These are phyloP conservation scores for Lucilia sericata DNA, from an alignment of 1,140 invertebrate genomes.

Conservation along the genomic window DNA sequence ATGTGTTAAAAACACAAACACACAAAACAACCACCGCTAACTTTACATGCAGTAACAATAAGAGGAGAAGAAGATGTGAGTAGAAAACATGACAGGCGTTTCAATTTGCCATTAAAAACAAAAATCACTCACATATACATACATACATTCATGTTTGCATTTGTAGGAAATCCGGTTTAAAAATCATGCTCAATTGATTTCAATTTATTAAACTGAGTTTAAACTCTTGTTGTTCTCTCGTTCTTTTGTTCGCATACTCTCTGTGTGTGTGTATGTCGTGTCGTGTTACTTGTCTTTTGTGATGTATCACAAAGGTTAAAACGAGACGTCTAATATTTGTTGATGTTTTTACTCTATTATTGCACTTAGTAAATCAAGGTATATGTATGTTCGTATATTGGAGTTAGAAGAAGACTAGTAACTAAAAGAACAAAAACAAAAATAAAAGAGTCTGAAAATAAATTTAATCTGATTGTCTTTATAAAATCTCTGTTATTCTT, in stretches of 20 bases:
- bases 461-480: conserved; percentile 15
- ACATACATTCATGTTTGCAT: too few species aligned
- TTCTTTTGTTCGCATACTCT: not conserved
- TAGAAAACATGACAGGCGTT: conserved; percentile 15
- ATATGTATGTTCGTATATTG: too few species aligned
- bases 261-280: not conserved
- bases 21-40: not conserved
- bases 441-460: too few species aligned
- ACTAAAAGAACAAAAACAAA: not conserved
- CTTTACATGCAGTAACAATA: not conserved
- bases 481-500: conserved; percentile 30
- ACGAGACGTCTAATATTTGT: conserved; percentile 6
- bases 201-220: not conserved
- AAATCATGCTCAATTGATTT: conserved; percentile 5
- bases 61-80: not conserved
- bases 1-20: not conserved
- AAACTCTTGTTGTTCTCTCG: not conserved
- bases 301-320: not conserved
- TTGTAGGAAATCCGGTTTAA: not conserved
- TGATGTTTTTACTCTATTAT: not conserved
- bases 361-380: conserved; percentile 23
- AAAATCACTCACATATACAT: too few species aligned
- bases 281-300: not conserved
- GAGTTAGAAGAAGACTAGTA: not conserved
- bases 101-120: conserved; percentile 10